A percentile compares a stretch with the other conserved stretches of the same genome.
These are phyloP conservation scores for Mesembrinibis cayennensis DNA, from an alignment of 2,113 vertebrate species.

Conservation along the genomic window DNA sequence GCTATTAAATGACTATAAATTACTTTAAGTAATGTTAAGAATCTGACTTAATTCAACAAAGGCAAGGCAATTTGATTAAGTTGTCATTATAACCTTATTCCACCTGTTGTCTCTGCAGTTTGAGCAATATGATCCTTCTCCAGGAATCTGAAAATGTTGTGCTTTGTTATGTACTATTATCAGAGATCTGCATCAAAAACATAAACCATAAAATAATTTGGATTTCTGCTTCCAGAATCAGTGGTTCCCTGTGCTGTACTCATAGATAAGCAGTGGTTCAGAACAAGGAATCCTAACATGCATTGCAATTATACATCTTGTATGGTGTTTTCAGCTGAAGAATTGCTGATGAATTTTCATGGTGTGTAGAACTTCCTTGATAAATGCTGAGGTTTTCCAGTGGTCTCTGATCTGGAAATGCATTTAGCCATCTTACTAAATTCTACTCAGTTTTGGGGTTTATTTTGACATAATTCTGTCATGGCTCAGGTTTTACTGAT, in stretches of 20 bases:
- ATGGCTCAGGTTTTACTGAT: not conserved
- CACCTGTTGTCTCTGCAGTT: not conserved
- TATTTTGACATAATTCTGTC: not conserved
- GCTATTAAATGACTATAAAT: not conserved
- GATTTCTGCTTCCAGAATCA: not conserved
- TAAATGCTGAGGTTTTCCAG: not conserved
- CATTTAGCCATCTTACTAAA: not conserved
- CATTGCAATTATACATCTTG: not conserved
- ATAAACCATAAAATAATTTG: not conserved
- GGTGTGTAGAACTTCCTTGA: not conserved
- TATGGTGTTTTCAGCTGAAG: not conserved
- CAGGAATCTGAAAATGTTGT: not conserved
- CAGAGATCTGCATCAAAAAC: not conserved
- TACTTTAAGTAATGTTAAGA: not conserved
- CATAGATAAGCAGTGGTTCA: not conserved
- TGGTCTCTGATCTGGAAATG: not conserved
- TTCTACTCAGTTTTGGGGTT: not conserved
- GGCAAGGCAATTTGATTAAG: not conserved
- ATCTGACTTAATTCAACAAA: not conserved
- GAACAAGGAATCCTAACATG: not conserved
- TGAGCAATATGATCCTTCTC: not conserved
- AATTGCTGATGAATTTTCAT: not conserved
- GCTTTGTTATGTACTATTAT: not conserved
- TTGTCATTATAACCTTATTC: not conserved
- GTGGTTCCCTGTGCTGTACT: not conserved